Base-by-base conservation (phyloP, 2,888 invertebrate species). In the Mythimna pallens region DNA sequence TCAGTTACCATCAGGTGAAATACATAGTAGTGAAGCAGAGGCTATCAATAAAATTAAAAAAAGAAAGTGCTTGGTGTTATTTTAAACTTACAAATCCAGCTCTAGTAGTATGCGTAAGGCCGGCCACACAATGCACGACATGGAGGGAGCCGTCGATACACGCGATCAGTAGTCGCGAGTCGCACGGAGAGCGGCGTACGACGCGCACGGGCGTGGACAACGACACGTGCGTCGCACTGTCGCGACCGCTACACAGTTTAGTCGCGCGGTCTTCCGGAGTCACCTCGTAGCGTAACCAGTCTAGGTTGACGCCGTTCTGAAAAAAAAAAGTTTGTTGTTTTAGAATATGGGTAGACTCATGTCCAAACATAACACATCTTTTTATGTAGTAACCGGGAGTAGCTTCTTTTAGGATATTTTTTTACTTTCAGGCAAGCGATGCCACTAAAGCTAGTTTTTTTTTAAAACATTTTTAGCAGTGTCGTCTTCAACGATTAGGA, bases 81-180 rank as follows among this genome's bases (percentile, higher is more conserved):
- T 25, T 5, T 0, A 10, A 66, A 96, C 97, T 97, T 93, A 98
- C 98, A 95, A 99, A 98, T 70, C 98, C 97, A 70, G 98, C 97
- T 92, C 98, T 98, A 6, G 98, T 97, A 25, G 97, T 97, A 89
- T 97, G 97, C 8, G 98, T 98, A 0, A 98, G 97, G 62, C 98
- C 98, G 80, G 97, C 97, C 40, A 96, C 95, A 74, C 97, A 97
- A 94, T 99, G 98, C 86, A 98, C 97, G 36, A 99, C 94, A 57
- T 98, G 98, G 78, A 99, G 93, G 5, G 98, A 97, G 8, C 98
- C 98, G 94, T 99, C 99, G 65, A 98, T 98, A 89, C 99, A 99
- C 12, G 98, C 98, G 61, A 98, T 93, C 40, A 99, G 94, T 12
- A 99, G 94, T 86, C 98, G 97, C 87, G 98, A 97, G 92, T 98